Evolutionary conservation across 2,888 invertebrate species (phyloP).

Genomic region (Candidula unifasciata): DNA sequence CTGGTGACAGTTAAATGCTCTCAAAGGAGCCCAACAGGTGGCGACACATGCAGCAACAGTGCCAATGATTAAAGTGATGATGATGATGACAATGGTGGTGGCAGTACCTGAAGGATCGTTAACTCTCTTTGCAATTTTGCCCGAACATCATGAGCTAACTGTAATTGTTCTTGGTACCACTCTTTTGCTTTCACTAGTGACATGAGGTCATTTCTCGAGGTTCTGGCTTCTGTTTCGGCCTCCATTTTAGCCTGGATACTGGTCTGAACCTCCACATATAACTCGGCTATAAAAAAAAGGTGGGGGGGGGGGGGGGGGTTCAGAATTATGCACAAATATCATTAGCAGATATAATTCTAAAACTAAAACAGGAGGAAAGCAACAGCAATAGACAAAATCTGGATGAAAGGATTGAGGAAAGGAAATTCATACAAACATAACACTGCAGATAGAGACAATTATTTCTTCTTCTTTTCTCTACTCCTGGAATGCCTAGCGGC

Average conservation of each 20-base stretch:
- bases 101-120: conserved; percentile 71
- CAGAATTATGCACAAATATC: neutral
- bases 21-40: too few relatives aligned
- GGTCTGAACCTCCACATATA: conserved; percentile 78
- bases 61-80: too few relatives aligned
- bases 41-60: too few relatives aligned
- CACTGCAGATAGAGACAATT: too few relatives aligned
- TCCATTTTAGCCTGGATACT: conserved; percentile 77
- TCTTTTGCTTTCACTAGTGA: conserved; percentile 77
- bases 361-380: too few relatives aligned
- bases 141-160: conserved; percentile 76
- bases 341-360: neutral
- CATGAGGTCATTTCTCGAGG: conserved; percentile 76
- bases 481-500: too few relatives aligned
- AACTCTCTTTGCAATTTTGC: conserved; percentile 77
- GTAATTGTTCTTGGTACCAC: conserved; percentile 79
- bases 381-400: too few relatives aligned
- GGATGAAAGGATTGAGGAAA: too few relatives aligned
- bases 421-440: too few relatives aligned
- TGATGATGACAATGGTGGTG: too few relatives aligned
- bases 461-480: too few relatives aligned
- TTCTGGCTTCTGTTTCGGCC: conserved; percentile 76
- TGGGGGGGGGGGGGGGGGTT: neutral
- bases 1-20: too few relatives aligned
- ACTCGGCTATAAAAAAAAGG: conserved; percentile 70